These are phyloP conservation scores for Sebastes trivittatus DNA, from an alignment of 2,797 vertebrate species.

Conservation along the genomic window DNA sequence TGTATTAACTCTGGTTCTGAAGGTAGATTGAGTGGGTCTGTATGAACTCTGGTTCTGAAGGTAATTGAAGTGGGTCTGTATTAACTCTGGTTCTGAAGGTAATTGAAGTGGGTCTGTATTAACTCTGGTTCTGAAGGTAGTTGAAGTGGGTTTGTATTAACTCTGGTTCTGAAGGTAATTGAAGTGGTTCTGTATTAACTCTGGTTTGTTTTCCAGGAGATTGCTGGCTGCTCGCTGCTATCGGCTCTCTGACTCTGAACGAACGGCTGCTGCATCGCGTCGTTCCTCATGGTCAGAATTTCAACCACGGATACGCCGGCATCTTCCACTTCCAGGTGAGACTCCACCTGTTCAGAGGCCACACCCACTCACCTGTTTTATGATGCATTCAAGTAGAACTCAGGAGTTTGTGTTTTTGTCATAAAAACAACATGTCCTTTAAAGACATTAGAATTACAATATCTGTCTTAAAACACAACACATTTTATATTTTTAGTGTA, in stretches of 20 bases:
- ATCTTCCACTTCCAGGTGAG: constrained; percentile 94
- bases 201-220: constrained; percentile 78
- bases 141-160: neutral
- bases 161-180: neutral
- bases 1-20: too few relatives aligned
- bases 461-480: too few relatives aligned
- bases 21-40: too few relatives aligned
- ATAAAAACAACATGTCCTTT: neutral
- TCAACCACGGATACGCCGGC: constrained; percentile 85
- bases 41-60: neutral
- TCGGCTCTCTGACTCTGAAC: constrained; percentile 88
- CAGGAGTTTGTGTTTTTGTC: neutral
- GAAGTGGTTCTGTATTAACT: neutral
- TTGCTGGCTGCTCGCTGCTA: constrained; percentile 94
- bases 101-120: neutral
- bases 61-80: neutral
- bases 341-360: neutral
- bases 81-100: neutral
- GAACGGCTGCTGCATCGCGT: constrained; percentile 87
- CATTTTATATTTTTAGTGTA: too few relatives aligned
- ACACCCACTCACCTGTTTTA: neutral
- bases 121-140: neutral
- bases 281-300: constrained; percentile 88
- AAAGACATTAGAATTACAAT: too few relatives aligned
- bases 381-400: neutral